Evolutionary conservation across 1,140 invertebrate genomes (phyloP), one percentile per base, ranked within the genome.

Genomic region (Matsumurasca onukii): DNA sequence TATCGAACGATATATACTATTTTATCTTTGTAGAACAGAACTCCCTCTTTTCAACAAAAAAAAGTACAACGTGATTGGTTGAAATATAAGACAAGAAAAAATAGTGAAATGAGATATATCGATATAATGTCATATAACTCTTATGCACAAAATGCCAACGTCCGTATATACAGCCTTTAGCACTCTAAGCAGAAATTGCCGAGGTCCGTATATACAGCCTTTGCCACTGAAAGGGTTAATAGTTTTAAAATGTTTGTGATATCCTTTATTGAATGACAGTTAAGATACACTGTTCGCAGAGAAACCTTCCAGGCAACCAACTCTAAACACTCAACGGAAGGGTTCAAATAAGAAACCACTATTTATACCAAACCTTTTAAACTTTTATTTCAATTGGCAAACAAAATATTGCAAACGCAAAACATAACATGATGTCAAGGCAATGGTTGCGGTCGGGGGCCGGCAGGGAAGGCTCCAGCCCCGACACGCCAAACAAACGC

Each of bases 361-460:
- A 2, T 59, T 59, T 59, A 59, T 73, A 71, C 68, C 72, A 73
- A 73, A 73, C 68, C 52, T 71, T 73, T 73, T 64, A 73, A 72
- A 62, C 55, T 68, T 61, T 72, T 73, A 70, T 70, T 73, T 72
- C 65, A 71, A 73, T 73, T 73, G 69, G 70, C 73, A 73, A 73
- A 73, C 71, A 67, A 73, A 69, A 71, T 71, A 71, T 70, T 72
- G 70, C 70, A 71, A 72, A 71, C 51, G 64, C 71, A 72, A 71
- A 70, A 68, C 67, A 59, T 68, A 71, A 73, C 65, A 69, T 73
- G 66, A 72, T 72, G 67, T 68, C 71, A 72, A 72, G 70, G 72
- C 67, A 71, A 70, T 66, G 72, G 66, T 66, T 68, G 67, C 57
- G 71, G 31, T 67, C 25, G 31, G 71, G 57, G 67, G 59, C 39